phyloP scores from a whole-genome alignment of 2,113 vertebrate species.

The Euleptes europaea region DNA sequence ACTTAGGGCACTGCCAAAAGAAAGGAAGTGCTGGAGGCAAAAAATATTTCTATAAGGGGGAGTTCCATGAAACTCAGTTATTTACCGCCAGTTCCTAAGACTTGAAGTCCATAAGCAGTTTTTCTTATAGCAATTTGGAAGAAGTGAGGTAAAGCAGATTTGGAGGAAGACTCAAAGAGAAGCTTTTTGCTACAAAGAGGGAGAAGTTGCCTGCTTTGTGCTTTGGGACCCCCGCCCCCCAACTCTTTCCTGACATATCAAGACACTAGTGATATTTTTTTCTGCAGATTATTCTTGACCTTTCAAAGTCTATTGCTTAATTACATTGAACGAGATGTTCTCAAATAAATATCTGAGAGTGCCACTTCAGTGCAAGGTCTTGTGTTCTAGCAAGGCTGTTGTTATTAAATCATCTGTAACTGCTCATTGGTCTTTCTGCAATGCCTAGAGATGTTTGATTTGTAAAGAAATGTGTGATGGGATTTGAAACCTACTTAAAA shows the following conservation, averaged over 20 bases:
- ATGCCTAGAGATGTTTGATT: background rate
- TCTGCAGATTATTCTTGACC: background rate
- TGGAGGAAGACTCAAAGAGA: background rate
- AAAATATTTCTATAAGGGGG: constrained; percentile 69
- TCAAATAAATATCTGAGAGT: background rate
- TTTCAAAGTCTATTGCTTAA: constrained; percentile 4
- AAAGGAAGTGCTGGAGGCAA: constrained; percentile 65
- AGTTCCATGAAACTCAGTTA: constrained; percentile 65
- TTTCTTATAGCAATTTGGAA: constrained; percentile 36
- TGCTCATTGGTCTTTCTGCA: background rate
- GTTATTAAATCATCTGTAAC: background rate
- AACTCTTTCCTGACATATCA: background rate
- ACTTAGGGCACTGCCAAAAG: constrained; percentile 60
- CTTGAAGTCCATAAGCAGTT: background rate
- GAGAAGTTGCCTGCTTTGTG: background rate
- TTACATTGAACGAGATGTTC: background rate
- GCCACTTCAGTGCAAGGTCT: background rate
- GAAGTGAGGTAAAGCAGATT: constrained; percentile 44
- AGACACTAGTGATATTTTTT: background rate
- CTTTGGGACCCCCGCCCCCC: background rate
- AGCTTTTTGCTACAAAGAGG: constrained; percentile 43
- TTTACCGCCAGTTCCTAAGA: constrained; percentile 33
- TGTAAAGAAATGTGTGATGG: background rate
- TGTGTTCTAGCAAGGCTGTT: background rate
- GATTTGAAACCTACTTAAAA: background rate